These are phyloP conservation scores for Thaumatotibia leucotreta DNA, from an alignment of 1,140 invertebrate genomes.

Conservation along the genomic window DNA sequence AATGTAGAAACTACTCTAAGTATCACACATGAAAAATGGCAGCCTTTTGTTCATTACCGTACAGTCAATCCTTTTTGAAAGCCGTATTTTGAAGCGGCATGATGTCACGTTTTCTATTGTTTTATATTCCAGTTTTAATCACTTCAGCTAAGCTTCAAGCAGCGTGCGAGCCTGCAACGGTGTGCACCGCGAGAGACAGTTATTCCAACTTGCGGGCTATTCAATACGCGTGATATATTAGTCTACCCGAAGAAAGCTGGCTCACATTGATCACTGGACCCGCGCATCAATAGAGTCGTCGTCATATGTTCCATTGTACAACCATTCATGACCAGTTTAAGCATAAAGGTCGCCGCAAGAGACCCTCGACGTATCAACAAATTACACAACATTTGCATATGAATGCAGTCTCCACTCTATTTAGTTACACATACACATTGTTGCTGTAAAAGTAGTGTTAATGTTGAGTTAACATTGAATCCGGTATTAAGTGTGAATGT, in stretches of 20 bases:
- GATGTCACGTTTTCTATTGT: not conserved
- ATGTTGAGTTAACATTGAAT: conserved; percentile 43
- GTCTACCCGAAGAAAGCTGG: conserved; percentile 39
- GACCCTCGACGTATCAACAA: conserved; percentile 72
- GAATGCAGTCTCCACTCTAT: conserved; percentile 47
- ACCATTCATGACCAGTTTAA: conserved; percentile 58
- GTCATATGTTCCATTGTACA: conserved; percentile 63
- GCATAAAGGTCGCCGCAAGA: conserved; percentile 67
- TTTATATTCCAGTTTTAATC: not conserved
- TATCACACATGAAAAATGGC: not conserved
- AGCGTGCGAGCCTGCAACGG: conserved; percentile 21
- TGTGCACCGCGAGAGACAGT: conserved; percentile 36
- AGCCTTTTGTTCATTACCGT: not conserved
- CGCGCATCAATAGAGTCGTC: conserved; percentile 53
- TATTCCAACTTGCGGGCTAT: conserved; percentile 51
- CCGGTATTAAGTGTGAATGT: conserved; percentile 9
- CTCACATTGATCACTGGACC: conserved; percentile 48
- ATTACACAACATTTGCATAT: conserved; percentile 72
- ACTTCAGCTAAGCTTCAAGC: not conserved
- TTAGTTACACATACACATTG: conserved; percentile 58
- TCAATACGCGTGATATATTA: conserved; percentile 55
- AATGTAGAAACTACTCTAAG: not conserved
- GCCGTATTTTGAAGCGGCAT: not conserved
- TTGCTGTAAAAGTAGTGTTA: conserved; percentile 49
- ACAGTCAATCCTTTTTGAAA: not conserved